Base-by-base conservation (phyloP, 1,140 invertebrate genomes). In the Drosophila erecta region DNA sequence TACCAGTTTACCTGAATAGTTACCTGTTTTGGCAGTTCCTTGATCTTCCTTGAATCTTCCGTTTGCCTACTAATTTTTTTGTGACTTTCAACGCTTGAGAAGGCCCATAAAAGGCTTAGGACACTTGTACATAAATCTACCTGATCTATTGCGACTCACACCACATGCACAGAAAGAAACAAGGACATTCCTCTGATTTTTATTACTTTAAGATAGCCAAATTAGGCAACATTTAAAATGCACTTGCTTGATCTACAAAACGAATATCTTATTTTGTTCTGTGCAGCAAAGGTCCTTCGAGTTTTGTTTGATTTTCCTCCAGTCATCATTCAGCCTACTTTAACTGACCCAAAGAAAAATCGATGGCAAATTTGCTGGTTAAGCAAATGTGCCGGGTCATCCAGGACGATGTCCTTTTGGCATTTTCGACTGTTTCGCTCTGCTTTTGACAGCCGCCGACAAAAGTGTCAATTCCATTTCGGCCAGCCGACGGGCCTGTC, bases 51-150 rank as follows among this genome's bases (percentile, higher is more conserved):
- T 33, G 40, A 20, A 50, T 24, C 57, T 37, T 44, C 40, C 35
- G 46, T 20, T 20, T 59, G 54, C 59, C 40, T 66, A 80, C 33
- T 41, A 40, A 51, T 44, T 43, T 54, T 53, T 53, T 59, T 62
- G 83, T 87, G 83, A 87, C 83, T 87, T 87, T 89, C 83, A 89
- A 87, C 79, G 83, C 81, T 75, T 70, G 46, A 47, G 27, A 59
- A 57, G 47, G 37, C 30, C 22, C 74, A 75, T 79, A 86, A 87
- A 86, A 44, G 79, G 79, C 83, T 86, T 86, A 86, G 67, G 67
- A 70, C 64, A 70, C 64, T 70, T 57, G 50, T 15, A 33, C 37
- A 27, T 40, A 47, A 64, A 51, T 57, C 56, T 57, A 62, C 44
- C 44, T 51, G 49, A 35, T 47, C 38, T 15, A 47, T 44, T 51